A percentile compares a stretch with the other conserved stretches of the same genome.
These are phyloP conservation scores for Cheumatopsyche charites DNA, from an alignment of 1,140 invertebrate species.

Conservation along the genomic window DNA sequence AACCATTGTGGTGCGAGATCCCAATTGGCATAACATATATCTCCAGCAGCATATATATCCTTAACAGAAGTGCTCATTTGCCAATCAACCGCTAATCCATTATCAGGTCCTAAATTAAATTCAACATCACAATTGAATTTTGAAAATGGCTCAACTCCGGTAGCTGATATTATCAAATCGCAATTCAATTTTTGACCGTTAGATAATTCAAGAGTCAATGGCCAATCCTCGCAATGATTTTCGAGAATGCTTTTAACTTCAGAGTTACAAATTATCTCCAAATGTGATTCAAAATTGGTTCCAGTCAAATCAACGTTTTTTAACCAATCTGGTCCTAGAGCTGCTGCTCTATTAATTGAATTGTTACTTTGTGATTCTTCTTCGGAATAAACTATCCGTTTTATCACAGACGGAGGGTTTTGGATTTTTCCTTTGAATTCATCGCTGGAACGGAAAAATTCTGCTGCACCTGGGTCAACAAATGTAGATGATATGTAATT, in stretches of 20 bases:
- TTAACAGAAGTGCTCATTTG: conserved; percentile 80
- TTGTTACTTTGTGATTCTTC: conserved; percentile 55
- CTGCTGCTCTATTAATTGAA: conserved; percentile 70
- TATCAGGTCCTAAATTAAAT: conserved; percentile 71
- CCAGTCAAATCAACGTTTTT: conserved; percentile 70
- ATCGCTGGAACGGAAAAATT: conserved; percentile 78
- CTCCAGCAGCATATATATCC: conserved; percentile 93
- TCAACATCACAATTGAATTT: conserved; percentile 63
- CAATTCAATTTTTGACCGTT: conserved; percentile 80
- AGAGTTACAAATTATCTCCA: conserved; percentile 71
- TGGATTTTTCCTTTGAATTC: conserved; percentile 53
- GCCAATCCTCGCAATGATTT: conserved; percentile 62
- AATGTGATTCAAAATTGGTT: conserved; percentile 54
- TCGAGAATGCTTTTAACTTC: conserved; percentile 68
- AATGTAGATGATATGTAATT: conserved; percentile 91
- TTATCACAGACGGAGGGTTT: conserved; percentile 55
- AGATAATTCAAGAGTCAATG: conserved; percentile 74
- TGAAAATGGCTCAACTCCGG: conserved; percentile 82
- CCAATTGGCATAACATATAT: conserved; percentile 88
- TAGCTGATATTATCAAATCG: conserved; percentile 95
- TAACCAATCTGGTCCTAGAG: conserved; percentile 96
- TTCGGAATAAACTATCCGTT: conserved; percentile 74
- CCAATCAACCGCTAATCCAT: conserved; percentile 83
- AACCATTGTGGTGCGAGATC: conserved; percentile 84
- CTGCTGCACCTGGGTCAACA: conserved; percentile 92